A percentile compares a stretch with the other conserved stretches of the same genome.
phyloP scores from a whole-genome alignment of 2,113 vertebrate genomes.

The Chloebia gouldiae region DNA sequence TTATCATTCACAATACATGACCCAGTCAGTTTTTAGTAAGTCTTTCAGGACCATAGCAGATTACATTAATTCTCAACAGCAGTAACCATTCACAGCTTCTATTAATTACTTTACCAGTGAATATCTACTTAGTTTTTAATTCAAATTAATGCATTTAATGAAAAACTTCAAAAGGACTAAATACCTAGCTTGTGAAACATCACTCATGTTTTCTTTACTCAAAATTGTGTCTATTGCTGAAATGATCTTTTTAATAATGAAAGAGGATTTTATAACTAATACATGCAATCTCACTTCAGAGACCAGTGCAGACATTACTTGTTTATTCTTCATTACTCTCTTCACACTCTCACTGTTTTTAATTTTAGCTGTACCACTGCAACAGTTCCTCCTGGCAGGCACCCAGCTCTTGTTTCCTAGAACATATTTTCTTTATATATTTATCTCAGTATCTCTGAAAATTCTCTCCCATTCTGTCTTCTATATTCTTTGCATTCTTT shows the following conservation, averaged over 20 bases:
- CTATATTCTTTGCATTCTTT: background rate
- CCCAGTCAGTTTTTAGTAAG: background rate
- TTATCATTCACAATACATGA: background rate
- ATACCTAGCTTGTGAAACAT: background rate
- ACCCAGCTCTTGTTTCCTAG: background rate
- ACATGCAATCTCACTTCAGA: background rate
- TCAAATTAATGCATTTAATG: background rate
- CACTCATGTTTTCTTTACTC: background rate
- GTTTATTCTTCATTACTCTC: background rate
- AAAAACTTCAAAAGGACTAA: background rate
- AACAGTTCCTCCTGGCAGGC: background rate
- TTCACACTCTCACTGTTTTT: background rate
- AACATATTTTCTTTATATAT: background rate
- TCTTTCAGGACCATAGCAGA: background rate
- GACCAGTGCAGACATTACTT: background rate
- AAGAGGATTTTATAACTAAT: background rate
- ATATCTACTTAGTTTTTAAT: background rate
- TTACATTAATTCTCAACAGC: background rate
- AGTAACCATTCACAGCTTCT: background rate
- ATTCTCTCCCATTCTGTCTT: background rate
- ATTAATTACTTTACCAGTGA: background rate
- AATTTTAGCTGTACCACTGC: background rate
- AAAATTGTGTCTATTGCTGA: background rate
- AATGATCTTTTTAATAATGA: background rate
- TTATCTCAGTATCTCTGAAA: background rate